Evolutionary conservation across 2,797 vertebrate species (phyloP).

Genomic region (Staurois parvus): DNA sequence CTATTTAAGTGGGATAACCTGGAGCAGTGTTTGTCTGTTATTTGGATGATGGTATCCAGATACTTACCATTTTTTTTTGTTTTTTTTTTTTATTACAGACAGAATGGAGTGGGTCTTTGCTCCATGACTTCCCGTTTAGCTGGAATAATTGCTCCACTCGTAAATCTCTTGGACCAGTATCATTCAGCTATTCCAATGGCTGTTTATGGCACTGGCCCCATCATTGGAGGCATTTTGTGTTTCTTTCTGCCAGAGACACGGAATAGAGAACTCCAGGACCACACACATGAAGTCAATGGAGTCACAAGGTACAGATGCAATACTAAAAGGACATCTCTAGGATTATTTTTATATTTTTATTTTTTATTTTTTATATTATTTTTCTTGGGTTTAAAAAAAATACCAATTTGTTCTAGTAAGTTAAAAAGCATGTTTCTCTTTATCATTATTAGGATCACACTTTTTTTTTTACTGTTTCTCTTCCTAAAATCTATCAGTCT

Average conservation of each 20-base stretch:
- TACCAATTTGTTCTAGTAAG: neutral
- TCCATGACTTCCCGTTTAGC: constrained; percentile 77
- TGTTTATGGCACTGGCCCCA: constrained; percentile 77
- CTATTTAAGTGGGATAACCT: too few relatives aligned
- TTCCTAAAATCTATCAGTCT: too few relatives aligned
- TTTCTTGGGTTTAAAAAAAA: neutral
- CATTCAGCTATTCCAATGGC: constrained; percentile 80
- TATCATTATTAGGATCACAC: too few relatives aligned
- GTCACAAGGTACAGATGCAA: constrained; percentile 50
- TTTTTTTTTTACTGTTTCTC: too few relatives aligned
- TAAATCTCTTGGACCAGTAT: constrained; percentile 78
- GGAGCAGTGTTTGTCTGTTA: too few relatives aligned
- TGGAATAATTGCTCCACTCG: constrained; percentile 82
- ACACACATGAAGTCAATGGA: constrained; percentile 40
- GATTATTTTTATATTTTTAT: neutral
- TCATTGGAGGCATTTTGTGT: constrained; percentile 74
- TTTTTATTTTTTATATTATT: neutral
- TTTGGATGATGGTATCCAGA: too few relatives aligned
- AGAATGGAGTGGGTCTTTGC: constrained; percentile 84
- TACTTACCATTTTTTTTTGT: too few relatives aligned
- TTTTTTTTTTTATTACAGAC: constrained; percentile 71
- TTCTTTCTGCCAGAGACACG: constrained; percentile 86
- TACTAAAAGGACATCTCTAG: too few relatives aligned
- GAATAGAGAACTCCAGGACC: constrained; percentile 78
- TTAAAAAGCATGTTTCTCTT: too few relatives aligned